Conservation (phyloP, 2,888 invertebrate species). For the Noctua fimbriata region DNA sequence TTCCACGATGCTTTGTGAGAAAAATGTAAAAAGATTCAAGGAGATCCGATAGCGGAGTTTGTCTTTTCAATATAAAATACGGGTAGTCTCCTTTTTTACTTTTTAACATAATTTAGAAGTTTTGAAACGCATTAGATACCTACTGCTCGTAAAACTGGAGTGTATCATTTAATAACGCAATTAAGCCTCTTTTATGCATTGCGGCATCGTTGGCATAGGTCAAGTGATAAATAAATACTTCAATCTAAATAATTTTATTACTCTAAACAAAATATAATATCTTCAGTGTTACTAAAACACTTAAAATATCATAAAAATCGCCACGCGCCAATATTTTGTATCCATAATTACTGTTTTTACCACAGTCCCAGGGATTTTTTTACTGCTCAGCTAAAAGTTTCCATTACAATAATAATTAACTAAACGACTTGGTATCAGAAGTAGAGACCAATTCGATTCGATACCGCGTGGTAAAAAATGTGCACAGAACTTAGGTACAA, state of each 20-base stretch:
- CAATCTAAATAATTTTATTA: slow-evolving; percentile 11
- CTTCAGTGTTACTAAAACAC: slow-evolving; percentile 19
- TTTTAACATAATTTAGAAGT: slow-evolving; percentile 22
- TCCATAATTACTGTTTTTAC: slow-evolving; percentile 39
- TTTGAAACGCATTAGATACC: slow-evolving; percentile 20
- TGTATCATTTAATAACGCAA: slow-evolving; percentile 29
- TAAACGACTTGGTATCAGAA: slow-evolving; percentile 69
- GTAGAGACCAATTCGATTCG: slow-evolving; percentile 68
- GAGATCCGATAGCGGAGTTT: slow-evolving; percentile 57
- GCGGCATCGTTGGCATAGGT: slow-evolving; percentile 18
- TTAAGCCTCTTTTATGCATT: slow-evolving; percentile 17
- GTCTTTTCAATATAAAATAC: slow-evolving; percentile 57
- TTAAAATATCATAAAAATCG: slow-evolving; percentile 40
- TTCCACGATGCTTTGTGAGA: slow-evolving; percentile 64
- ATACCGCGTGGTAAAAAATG: slow-evolving; percentile 78
- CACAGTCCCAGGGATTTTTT: slow-evolving; percentile 53
- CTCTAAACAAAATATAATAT: slow-evolving; percentile 35
- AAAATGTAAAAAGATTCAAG: slow-evolving; percentile 66
- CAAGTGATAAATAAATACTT: slow-evolving; percentile 26
- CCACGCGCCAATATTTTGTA: slow-evolving; percentile 41
- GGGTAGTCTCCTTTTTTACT: slow-evolving; percentile 33
- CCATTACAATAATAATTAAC: slow-evolving; percentile 73
- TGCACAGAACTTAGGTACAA: slow-evolving; percentile 82
- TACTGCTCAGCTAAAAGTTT: slow-evolving; percentile 66
- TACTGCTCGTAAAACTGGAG: slow-evolving; percentile 23